Evolutionary conservation across 1,140 invertebrate genomes (phyloP).

Genomic region (Cecropterus lyciades): DNA sequence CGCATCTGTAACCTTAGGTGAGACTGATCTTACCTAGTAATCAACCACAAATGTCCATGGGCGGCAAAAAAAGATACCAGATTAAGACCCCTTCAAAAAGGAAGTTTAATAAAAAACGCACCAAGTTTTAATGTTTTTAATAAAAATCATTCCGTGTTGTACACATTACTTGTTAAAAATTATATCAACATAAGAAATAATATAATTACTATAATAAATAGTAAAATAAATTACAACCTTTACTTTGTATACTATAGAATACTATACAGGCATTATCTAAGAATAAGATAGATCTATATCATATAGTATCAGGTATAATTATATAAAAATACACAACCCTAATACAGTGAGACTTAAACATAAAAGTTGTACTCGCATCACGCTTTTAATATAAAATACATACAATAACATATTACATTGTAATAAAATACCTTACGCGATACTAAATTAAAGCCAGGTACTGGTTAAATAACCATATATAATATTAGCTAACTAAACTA

Average conservation of each 20-base stretch:
- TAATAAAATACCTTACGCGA: slow-evolving; percentile 52
- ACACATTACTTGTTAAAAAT: not conserved
- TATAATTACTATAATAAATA: slow-evolving; percentile 30
- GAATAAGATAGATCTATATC: not conserved
- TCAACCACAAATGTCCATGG: no score
- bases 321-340: slow-evolving; percentile 35
- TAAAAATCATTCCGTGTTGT: slow-evolving; percentile 39
- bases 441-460: slow-evolving; percentile 78
- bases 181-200: slow-evolving; percentile 38
- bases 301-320: slow-evolving; percentile 3
- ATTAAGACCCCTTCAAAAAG: no score
- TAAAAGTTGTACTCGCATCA: slow-evolving; percentile 25
- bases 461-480: slow-evolving; percentile 38
- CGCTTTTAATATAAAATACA: slow-evolving; percentile 37
- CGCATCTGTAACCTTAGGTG: no score
- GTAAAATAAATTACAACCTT: slow-evolving; percentile 29
- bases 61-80: no score
- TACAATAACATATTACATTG: slow-evolving; percentile 29
- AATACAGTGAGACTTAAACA: slow-evolving; percentile 29
- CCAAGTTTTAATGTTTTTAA: slow-evolving; percentile 53
- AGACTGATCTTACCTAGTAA: no score
- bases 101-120: slow-evolving; percentile 37
- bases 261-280: slow-evolving; percentile 33
- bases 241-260: slow-evolving; percentile 39
- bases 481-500: slow-evolving; percentile 33